Evolutionary conservation across 2,113 vertebrate genomes (phyloP).

Genomic region (Tragelaphus buxtoni): DNA sequence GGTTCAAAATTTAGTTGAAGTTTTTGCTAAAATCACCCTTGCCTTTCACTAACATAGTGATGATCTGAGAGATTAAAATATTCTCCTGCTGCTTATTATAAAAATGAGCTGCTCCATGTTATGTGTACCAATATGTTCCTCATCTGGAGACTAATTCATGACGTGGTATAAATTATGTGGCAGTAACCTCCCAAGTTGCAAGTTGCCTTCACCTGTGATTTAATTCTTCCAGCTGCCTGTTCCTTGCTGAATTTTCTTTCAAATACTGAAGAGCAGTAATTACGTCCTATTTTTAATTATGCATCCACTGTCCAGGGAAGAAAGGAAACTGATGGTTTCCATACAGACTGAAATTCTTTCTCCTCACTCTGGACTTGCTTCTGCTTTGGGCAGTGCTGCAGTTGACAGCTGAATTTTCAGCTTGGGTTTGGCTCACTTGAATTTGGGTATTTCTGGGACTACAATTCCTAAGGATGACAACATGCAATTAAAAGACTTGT

Average conservation of each 20-base stretch:
- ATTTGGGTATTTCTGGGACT: background rate
- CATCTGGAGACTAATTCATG: background rate
- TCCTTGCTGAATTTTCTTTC: constrained; percentile 43
- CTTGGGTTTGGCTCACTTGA: constrained; percentile 22
- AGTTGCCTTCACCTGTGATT: constrained; percentile 41
- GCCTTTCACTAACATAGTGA: background rate
- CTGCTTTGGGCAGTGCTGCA: background rate
- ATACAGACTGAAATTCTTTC: background rate
- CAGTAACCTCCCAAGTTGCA: constrained; percentile 49
- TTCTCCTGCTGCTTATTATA: background rate
- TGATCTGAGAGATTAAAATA: background rate
- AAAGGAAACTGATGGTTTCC: constrained; percentile 21
- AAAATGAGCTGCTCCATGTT: background rate
- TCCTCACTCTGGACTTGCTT: background rate
- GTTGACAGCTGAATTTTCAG: background rate
- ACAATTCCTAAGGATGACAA: background rate
- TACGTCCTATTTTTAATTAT: constrained; percentile 52
- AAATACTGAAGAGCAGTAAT: constrained; percentile 36
- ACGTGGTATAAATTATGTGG: background rate
- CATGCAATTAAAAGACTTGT: background rate
- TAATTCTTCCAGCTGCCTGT: constrained; percentile 61
- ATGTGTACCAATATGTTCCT: background rate
- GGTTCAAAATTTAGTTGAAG: background rate
- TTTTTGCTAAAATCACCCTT: constrained; percentile 31
- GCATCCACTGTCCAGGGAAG: constrained; percentile 19